Base-by-base conservation (phyloP, 2,113 vertebrate species). In the Microtus richardsoni region DNA sequence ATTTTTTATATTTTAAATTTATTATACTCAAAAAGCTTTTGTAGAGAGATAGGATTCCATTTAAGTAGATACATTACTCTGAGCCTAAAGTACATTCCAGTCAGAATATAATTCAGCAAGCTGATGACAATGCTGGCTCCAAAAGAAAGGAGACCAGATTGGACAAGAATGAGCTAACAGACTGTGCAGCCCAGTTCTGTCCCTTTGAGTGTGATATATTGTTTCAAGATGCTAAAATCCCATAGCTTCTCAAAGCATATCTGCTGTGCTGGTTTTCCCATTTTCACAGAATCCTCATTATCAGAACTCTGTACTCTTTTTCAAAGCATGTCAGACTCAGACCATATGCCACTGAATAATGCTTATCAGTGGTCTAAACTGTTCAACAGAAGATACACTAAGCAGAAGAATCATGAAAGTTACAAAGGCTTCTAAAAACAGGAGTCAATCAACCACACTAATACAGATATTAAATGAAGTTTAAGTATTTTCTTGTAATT, bases 111-210 rank as follows among this genome's bases (percentile, higher is more conserved):
- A 99, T 98, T 99, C 98, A 99, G 98, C 97, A 97, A 99, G 98
- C 70, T 98, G 98, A 99, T 99, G 98, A 99, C 99, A 99, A 99
- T 98, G 96, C 98, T 99, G 98, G 98, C 99, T 99, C 98, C 98
- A 98, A 99, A 98, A 99, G 98, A 99, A 99, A 99, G 98, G 98
- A 98, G 98, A 98, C 98, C 99, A 99, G 99, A 99, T 99, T 99
- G 98, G 98, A 99, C 98, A 98, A 99, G 98, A 99, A 99, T 98
- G 98, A 99, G 98, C 98, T 98, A 99, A 98, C 98, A 99, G 99
- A 99, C 98, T 99, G 98, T 98, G 98, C 97, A 98, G 98, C 97
- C 98, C 98, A 98, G 95, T 98, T 99, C 98, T 98, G 98, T 99
- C 98, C 98, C 98, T 99, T 98, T 98, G 98, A 99, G 98, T 98